phyloP scores from a whole-genome alignment of 1,140 invertebrate species.

The Drosophila sulfurigaster region DNA sequence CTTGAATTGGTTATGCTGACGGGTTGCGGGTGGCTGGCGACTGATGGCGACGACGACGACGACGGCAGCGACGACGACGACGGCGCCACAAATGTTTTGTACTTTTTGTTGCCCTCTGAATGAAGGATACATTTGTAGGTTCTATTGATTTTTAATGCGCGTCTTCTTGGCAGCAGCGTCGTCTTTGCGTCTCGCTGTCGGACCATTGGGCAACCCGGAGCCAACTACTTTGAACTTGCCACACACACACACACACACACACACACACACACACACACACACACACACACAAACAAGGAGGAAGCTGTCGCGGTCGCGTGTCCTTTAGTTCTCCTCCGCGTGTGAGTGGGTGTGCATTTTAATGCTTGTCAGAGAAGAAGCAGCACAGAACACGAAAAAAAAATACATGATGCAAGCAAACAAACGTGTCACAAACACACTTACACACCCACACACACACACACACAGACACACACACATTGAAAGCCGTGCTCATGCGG shows the following conservation, averaged over 20 bases:
- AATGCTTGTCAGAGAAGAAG: constrained; percentile 33
- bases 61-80: not conserved
- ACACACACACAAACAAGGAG: not conserved
- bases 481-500: constrained; percentile 41
- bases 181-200: constrained; percentile 14
- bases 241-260: not conserved
- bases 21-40: no score
- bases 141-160: constrained; percentile 81
- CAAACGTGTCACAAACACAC: constrained; percentile 70
- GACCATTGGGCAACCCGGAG: constrained; percentile 41
- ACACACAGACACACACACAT: not conserved
- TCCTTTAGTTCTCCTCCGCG: not conserved
- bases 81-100: constrained; percentile 40
- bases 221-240: constrained; percentile 51
- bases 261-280: not conserved
- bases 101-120: constrained; percentile 41
- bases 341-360: constrained; percentile 26
- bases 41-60: no score
- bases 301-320: constrained; percentile 23
- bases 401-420: constrained; percentile 33
- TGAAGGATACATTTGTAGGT: constrained; percentile 77
- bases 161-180: constrained; percentile 52
- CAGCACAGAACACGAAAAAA: not conserved
- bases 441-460: constrained; percentile 10
- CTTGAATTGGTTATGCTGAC: constrained; percentile 17